A percentile compares a stretch with the other conserved stretches of the same genome.
These are phyloP conservation scores for Parnassius smintheus DNA, from an alignment of 2,888 invertebrate species.

Conservation along the genomic window DNA sequence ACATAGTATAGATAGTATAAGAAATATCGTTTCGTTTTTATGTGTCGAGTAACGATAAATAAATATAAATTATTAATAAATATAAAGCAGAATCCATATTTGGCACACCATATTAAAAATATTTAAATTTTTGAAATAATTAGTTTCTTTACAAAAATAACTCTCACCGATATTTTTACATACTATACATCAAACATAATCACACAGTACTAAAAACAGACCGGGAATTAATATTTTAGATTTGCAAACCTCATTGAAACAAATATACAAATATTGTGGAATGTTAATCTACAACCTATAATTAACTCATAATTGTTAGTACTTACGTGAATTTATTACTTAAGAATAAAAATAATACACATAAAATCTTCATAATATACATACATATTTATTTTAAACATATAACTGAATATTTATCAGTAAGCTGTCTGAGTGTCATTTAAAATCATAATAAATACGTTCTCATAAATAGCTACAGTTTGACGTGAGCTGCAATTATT, in stretches of 20 bases:
- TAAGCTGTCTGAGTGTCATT: background rate
- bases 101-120: constrained; percentile 17
- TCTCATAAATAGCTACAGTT: no score
- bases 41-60: no score
- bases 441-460: background rate
- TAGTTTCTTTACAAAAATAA: no score
- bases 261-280: constrained; percentile 16
- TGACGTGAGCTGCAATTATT: no score
- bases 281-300: constrained; percentile 25
- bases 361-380: background rate
- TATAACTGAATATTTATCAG: background rate
- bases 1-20: no score
- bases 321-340: background rate
- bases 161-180: background rate
- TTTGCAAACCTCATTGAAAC: no score
- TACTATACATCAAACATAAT: background rate
- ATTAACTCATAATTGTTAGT: constrained; percentile 19
- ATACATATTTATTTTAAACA: background rate
- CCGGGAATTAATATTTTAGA: no score
- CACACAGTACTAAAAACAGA: background rate
- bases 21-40: no score
- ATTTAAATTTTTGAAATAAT: no score
- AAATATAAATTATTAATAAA: background rate
- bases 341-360: background rate
- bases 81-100: constrained; percentile 8